Base-by-base conservation (phyloP, 2,888 invertebrate genomes). In the Hybos culiciformis region DNA sequence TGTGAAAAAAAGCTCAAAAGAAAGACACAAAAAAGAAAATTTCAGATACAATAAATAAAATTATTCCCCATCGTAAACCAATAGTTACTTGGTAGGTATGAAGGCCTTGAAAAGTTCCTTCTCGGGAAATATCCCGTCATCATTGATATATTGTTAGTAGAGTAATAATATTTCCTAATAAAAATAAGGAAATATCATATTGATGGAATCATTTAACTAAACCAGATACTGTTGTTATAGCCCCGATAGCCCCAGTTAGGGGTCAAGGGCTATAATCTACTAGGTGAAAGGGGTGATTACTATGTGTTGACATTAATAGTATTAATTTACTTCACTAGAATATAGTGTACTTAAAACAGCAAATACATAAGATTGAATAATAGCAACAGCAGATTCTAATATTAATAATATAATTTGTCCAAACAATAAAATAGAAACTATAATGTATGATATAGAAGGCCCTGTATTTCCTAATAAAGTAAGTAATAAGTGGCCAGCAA, bases 21-120 rank as follows among this genome's bases (percentile, higher is more conserved):
- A 77, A 75, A n/a, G 71, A 68, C 40, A 72, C 56, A 55, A 76
- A 75, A 57, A 72, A 76, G 51, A 78, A 66, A 50, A 80, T 62
- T 74, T 81, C 79, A 38, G 79, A 80, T 6, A 74, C 60, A 75
- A 80, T 79, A 71, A 81, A 80, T 67, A 80, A 60, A 59, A 80
- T 75, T 75, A 81, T 80, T 52, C 80, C 80, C 70, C 74, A 74
- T 46, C 74, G 74, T 60, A 82, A 54, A 3, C 77, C 75, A 59
- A 67, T 68, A 9, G 66, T 63, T 2, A 80, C 78, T 56, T 63
- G 55, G 19, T 64, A 61, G 1, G 78, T 77, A 56, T 82, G 80
- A 42, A 71, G 59, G 3, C 80, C 80, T 73, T 79, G 77, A 43
- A 69, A 70, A 0, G 77, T 75, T 51, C 76, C 69, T 72, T 81